Base-by-base conservation (phyloP, 2,888 invertebrate genomes). In the Drosophila atripex region DNA sequence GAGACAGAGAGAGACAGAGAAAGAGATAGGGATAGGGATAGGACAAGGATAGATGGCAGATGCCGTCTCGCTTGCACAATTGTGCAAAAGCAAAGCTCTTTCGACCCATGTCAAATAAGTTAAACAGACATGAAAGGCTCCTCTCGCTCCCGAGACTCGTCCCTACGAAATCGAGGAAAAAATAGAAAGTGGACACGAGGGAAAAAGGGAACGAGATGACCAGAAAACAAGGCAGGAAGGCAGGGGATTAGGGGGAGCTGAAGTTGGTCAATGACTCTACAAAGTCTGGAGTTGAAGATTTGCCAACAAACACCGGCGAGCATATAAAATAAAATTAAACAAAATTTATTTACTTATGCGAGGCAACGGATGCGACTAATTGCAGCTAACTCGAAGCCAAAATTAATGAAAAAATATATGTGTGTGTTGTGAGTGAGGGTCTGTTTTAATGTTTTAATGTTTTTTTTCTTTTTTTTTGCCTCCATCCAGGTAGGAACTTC, bases 51-150 rank as follows among this genome's bases (percentile, higher is more conserved):
- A 60, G 60, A 56, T 47, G 46, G 18, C 1, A 41, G 8, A 11
- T 18, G 47, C 45, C 60, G 39, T 68, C 49, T 60, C 55, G 45
- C 71, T 30, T 35, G 46, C 47, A 32, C 14, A 21, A 14, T 51
- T 25, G 41, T 39, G 30, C 8, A 16, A 43, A 28, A n/a, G 41
- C 14, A 38, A 32, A 54, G 32, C 45, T 57, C 65, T 57, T 59
- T 64, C 78, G 83, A 84, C 84, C 84, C 84, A 83, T 87, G 84
- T 85, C 88, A 87, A 79, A 73, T 70, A 79, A 77, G 86, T 75
- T 79, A 80, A 70, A 80, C 75, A 66, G 71, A 63, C 71, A 77
- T 56, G 66, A 51, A 64, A 74, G 60, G 54, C 57, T 51, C 52
- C 52, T 58, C 50, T 35, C 35, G n/a, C 35, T n/a, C 6, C 35